phyloP scores from a whole-genome alignment of 2,113 vertebrate species.

The Fregetta grallaria region DNA sequence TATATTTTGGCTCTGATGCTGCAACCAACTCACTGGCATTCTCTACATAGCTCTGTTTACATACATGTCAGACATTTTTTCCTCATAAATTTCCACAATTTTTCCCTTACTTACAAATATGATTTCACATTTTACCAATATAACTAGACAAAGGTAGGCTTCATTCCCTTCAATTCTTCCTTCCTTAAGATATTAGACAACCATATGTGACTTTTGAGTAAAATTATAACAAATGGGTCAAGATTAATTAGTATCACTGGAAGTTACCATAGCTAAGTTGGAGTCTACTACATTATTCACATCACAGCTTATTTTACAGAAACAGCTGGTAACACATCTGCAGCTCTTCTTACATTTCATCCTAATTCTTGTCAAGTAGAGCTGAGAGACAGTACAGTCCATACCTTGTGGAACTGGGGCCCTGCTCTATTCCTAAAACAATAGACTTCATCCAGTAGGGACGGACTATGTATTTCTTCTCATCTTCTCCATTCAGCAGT shows the following conservation, averaged over 20 bases:
- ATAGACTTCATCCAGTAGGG: neutral
- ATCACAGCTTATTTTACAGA: neutral
- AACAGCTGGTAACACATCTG: neutral
- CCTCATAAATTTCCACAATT: neutral
- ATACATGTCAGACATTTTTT: rapidly evolving
- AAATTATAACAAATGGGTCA: neutral
- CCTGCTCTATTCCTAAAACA: neutral
- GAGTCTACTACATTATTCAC: neutral
- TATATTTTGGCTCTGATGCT: neutral
- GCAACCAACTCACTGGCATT: neutral
- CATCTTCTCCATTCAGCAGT: neutral
- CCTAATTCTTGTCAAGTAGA: neutral
- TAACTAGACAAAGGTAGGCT: neutral
- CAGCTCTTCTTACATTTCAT: neutral
- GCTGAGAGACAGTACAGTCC: neutral
- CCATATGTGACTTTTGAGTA: neutral
- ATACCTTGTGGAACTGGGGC: neutral
- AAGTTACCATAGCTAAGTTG: neutral
- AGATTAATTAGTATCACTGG: neutral
- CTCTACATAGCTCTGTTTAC: neutral
- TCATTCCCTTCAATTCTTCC: neutral
- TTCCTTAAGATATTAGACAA: neutral
- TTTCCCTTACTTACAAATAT: neutral
- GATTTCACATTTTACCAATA: neutral
- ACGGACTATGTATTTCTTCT: rapidly evolving